phyloP scores from a whole-genome alignment of 2,797 vertebrate species.

The Morus bassanus region DNA sequence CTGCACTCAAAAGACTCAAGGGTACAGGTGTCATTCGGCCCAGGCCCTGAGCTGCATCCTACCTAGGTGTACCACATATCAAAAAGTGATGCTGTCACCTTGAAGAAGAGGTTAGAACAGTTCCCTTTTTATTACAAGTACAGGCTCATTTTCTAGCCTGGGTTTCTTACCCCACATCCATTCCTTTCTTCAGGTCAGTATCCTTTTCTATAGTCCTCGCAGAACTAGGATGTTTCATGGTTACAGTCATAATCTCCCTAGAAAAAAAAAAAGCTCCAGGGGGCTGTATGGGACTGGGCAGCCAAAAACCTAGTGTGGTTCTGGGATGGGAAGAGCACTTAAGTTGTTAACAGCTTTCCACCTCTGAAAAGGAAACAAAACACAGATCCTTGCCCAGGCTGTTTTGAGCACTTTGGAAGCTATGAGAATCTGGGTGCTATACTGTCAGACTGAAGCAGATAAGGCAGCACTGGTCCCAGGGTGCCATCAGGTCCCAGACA shows the following conservation, averaged over 20 bases:
- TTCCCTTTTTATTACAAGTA: background rate
- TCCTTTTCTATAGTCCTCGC: background rate
- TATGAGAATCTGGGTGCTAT: accelerated
- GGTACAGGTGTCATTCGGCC: background rate
- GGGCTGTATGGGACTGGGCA: background rate
- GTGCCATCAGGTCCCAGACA: background rate
- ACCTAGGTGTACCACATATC: background rate
- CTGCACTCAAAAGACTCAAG: background rate
- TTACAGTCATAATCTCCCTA: background rate
- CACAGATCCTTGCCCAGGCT: background rate
- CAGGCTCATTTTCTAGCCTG: background rate
- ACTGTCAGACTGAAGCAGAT: background rate
- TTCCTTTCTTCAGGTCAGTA: background rate
- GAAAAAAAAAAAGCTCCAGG: background rate
- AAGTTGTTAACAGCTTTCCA: background rate
- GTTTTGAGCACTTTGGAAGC: background rate
- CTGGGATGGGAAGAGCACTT: background rate
- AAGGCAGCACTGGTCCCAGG: background rate
- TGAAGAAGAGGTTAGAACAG: background rate
- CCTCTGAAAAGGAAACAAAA: background rate
- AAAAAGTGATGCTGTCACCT: background rate
- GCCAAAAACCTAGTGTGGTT: background rate
- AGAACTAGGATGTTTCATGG: background rate
- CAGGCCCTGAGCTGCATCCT: background rate
- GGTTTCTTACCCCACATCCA: background rate